Evolutionary conservation across 2,113 vertebrate genomes (phyloP), one percentile per base, ranked within the genome.

Genomic region (Callospermophilus lateralis): DNA sequence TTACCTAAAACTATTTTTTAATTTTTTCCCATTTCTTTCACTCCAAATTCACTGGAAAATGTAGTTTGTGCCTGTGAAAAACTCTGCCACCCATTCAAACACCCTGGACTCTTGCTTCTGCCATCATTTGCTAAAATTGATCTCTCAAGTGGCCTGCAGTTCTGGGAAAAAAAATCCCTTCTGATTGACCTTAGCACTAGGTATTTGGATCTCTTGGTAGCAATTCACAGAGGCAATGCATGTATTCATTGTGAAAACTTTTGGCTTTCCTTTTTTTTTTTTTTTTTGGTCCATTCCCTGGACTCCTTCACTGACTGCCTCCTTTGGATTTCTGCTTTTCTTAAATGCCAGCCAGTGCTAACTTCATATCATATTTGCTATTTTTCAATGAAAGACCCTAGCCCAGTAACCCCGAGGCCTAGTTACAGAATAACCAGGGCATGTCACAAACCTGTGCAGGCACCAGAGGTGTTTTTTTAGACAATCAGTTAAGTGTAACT

Each of bases 51-150:
- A 48, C 45, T 84, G 45, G 30, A 9, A 76, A 93, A 68, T 37
- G 73, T 9, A 61, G 10, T 58, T 26, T 73, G 48, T 32, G 39
- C 17, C 32, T 13, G 17, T 84, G 32, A 89, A 26, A 20, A 81
- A 55, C 11, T 72, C 37, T 67, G 39, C 28, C 20, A 53, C 32
- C 45, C 2, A 67, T n/a, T 93, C 30, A 12, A 11, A 4, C 1
- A 11, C 10, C 1, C 0, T 3, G 15, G 22, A 32, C 2, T 3
- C 1, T 8, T 11, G 12, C 13, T 63, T 58, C 9, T 65, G 17
- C 17, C 12, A 16, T 24, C 28, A 1, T n/a, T 65, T 20, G 0
- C 22, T 83, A 45, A 74, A 87, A 83, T 16, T 12, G 32, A 83
- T 10, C 20, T 39, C n/a, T 74, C 45, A 28, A 84, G 11, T 70